phyloP scores from a whole-genome alignment of 1,140 invertebrate genomes.

The Brachionus paranguensis region DNA sequence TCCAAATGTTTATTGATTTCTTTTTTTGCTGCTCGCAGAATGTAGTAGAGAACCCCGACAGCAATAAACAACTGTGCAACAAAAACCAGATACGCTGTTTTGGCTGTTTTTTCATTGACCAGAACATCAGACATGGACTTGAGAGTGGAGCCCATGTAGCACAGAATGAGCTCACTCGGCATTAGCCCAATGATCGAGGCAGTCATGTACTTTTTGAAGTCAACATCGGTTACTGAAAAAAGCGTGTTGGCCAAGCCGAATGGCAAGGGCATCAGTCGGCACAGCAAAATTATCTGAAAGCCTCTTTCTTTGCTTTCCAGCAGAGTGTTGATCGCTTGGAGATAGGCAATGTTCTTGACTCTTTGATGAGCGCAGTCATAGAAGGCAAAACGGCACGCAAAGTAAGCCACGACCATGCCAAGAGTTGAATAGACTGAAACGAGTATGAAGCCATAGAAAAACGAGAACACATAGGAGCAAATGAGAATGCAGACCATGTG shows the following conservation, averaged over 20 bases:
- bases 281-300: conserved; percentile 1
- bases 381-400: background rate
- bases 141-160: conserved; percentile 20
- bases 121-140: conserved; percentile 38
- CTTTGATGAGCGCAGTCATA: conserved; percentile 25
- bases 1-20: background rate
- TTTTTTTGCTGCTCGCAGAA: background rate
- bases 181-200: conserved; percentile 11
- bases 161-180: conserved; percentile 13
- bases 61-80: conserved; percentile 10
- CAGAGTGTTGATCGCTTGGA: background rate
- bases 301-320: conserved; percentile 32
- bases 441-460: background rate
- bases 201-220: conserved; percentile 4
- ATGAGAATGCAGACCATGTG: conserved; percentile 18
- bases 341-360: conserved; percentile 15
- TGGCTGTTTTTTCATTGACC: conserved; percentile 11
- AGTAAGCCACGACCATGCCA: background rate
- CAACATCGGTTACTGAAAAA: conserved; percentile 22
- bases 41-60: background rate
- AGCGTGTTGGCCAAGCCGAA: conserved; percentile 29
- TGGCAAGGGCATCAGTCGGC: conserved; percentile 28
- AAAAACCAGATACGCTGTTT: conserved; percentile 8
- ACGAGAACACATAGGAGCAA: conserved; percentile 24
- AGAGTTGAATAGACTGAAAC: background rate